These are phyloP conservation scores for Heliconius nattereri DNA, from an alignment of 1,140 invertebrate species.

Conservation along the genomic window DNA sequence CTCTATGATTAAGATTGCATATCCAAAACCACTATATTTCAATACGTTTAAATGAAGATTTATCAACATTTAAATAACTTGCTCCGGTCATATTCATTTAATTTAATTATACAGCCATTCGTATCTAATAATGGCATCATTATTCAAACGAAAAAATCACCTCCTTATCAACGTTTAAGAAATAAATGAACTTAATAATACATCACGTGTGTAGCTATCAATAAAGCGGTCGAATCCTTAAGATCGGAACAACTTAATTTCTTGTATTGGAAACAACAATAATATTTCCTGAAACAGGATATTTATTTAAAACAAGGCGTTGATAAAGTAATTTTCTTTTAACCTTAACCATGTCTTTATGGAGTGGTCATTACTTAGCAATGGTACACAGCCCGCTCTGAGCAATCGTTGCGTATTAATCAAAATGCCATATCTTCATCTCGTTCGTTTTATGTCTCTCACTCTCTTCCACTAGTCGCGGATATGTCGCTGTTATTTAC, in stretches of 20 bases:
- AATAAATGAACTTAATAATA: slow-evolving; percentile 73
- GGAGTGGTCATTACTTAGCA: slow-evolving; percentile 81
- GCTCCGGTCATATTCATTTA: slow-evolving; percentile 41
- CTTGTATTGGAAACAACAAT: slow-evolving; percentile 79
- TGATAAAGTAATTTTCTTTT: slow-evolving; percentile 82
- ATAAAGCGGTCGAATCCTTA: slow-evolving; percentile 74
- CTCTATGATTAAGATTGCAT: slow-evolving; percentile 9
- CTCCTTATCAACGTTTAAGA: slow-evolving; percentile 42
- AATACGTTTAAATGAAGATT: slow-evolving; percentile 20
- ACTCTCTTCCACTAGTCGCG: slow-evolving; percentile 70
- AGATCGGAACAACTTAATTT: slow-evolving; percentile 79
- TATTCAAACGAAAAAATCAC: slow-evolving; percentile 42
- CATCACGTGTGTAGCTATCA: slow-evolving; percentile 76
- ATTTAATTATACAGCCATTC: slow-evolving; percentile 47
- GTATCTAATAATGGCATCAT: slow-evolving; percentile 41
- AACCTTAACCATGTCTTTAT: slow-evolving; percentile 81
- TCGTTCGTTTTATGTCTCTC: slow-evolving; percentile 59
- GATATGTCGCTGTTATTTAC: slow-evolving; percentile 62
- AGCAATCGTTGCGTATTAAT: slow-evolving; percentile 81
- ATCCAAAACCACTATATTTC: slow-evolving; percentile 25
- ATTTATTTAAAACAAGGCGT: slow-evolving; percentile 82
- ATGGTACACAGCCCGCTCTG: slow-evolving; percentile 80
- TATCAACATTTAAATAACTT: slow-evolving; percentile 35
- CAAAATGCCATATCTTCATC: slow-evolving; percentile 80
- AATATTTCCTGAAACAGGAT: slow-evolving; percentile 81